Evolutionary conservation across 1,140 invertebrate genomes (phyloP).

Genomic region (Platyscapa corneri): DNA sequence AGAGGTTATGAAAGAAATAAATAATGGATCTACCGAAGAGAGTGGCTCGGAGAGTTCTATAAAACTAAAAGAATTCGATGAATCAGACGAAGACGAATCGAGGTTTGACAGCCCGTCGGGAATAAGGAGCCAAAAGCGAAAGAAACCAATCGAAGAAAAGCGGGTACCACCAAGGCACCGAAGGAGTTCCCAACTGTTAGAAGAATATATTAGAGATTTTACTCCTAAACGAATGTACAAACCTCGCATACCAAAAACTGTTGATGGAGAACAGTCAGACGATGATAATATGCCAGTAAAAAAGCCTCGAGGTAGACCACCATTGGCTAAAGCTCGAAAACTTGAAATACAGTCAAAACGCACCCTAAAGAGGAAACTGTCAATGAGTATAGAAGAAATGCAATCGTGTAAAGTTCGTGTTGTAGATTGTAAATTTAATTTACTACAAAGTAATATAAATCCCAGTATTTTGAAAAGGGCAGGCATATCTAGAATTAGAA

Average conservation of each 20-base stretch:
- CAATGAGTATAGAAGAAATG: constrained; percentile 54
- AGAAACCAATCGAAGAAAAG: constrained; percentile 36
- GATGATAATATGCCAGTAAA: constrained; percentile 32
- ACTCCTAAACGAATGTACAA: constrained; percentile 28
- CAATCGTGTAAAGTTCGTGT: constrained; percentile 63
- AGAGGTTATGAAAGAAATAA: not conserved
- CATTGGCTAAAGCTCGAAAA: not conserved
- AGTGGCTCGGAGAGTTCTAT: constrained; percentile 20
- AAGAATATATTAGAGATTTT: constrained; percentile 34
- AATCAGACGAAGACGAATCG: constrained; percentile 39
- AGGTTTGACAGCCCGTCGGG: not conserved
- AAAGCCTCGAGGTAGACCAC: constrained; percentile 25
- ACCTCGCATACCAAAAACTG: constrained; percentile 42
- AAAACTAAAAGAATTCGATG: not conserved
- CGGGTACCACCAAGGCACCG: not conserved
- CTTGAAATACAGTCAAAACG: constrained; percentile 38
- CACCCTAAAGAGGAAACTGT: constrained; percentile 46
- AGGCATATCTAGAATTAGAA: constrained; percentile 59
- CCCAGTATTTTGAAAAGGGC: constrained; percentile 51
- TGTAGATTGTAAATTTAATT: constrained; percentile 63
- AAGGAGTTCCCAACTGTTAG: constrained; percentile 2
- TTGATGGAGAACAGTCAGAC: constrained; percentile 49
- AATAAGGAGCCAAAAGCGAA: constrained; percentile 28
- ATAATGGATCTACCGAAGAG: constrained; percentile 9
- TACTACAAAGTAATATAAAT: constrained; percentile 56